Base-by-base conservation (phyloP, 1,140 invertebrate genomes). In the Bombyx mandarina region DNA sequence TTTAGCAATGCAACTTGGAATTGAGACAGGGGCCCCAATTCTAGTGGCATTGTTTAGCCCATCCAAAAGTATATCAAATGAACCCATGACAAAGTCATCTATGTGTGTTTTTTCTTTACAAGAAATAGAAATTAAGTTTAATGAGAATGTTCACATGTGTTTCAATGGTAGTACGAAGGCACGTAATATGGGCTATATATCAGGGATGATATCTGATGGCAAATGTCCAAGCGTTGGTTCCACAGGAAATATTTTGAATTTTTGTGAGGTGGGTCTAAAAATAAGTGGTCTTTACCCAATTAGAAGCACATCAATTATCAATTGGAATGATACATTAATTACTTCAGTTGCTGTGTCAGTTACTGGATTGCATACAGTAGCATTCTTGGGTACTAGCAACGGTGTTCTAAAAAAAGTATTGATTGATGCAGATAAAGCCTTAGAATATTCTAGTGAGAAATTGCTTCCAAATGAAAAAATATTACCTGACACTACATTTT, bases 71-170 rank as follows among this genome's bases (percentile, higher is more conserved):
- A 95, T 96, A 52, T 94, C 91, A 35, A 94, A 94, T 79, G 93
- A 94, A 68, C 93, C 94, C 0, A 82, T 91, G 62, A 70, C 91
- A 6, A 91, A 93, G 52, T 97, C 96, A 4, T 97, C 96, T 0
- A 78, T 99, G 60, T 97, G 95, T 84, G 89, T 95, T 26, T 96
- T 94, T 83, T 94, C 94, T 61, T 86, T 99, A 56, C 91, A 93
- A 63, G 93, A 97, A 47, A 96, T 99, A 65, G 95, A 98, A 75
- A 92, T 93, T 54, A 95, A 95, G 73, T 99, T 99, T 82, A 96
- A 96, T 71, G 94, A 97, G 84, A 99, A 98, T 86, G 98, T 98
- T 69, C 95, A 98, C 78, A 95, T 97, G 93, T 99, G 97, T 87
- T 98, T 99, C 79, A 97, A 98, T 86, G 96, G 96, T 26, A 97